Conservation (phyloP, 1,140 invertebrate species). For the Tribolium madens region DNA sequence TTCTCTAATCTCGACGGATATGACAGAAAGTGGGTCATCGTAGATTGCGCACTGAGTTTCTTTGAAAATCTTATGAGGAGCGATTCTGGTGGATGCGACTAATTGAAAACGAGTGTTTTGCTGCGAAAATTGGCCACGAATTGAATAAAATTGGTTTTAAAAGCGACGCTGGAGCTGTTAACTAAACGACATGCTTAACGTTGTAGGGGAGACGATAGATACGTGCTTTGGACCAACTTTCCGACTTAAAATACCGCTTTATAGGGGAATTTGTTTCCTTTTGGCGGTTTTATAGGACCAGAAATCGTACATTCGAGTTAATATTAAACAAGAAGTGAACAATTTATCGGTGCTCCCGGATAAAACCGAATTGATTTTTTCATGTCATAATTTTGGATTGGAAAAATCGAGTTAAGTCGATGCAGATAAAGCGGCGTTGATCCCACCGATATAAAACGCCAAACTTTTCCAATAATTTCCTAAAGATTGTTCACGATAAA, state of each 20-base stretch:
- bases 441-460: neutral
- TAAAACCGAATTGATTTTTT: neutral
- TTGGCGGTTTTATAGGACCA: neutral
- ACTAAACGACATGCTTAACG: constrained; percentile 5
- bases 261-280: neutral
- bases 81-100: no score
- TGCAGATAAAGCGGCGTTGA: neutral
- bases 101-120: neutral
- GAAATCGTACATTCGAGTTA: neutral
- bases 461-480: constrained; percentile 23
- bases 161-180: neutral
- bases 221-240: neutral
- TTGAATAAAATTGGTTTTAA: constrained; percentile 5
- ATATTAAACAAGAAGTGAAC: neutral
- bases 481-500: constrained; percentile 21
- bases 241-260: neutral
- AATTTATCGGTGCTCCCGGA: no score
- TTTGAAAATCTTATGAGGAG: neutral
- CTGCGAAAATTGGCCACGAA: neutral
- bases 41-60: neutral
- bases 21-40: neutral
- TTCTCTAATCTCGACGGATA: neutral
- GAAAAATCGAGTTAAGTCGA: neutral
- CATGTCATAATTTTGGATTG: neutral
- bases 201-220: constrained; percentile 7